Evolutionary conservation across 1,140 invertebrate genomes (phyloP).

Genomic region (Goniozus legneri): DNA sequence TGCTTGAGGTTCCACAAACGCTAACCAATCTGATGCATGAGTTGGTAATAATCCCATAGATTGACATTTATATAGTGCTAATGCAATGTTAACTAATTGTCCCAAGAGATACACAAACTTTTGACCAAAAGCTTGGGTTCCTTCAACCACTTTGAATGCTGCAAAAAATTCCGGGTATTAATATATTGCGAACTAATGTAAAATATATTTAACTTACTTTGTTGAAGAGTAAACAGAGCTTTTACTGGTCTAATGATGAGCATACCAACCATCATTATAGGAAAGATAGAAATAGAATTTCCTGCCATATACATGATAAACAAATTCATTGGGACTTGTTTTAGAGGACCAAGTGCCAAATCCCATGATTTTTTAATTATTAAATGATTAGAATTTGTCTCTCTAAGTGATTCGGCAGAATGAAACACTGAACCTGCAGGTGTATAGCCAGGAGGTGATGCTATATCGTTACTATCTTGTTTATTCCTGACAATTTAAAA

Average conservation of each 20-base stretch:
- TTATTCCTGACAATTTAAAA: constrained; percentile 40
- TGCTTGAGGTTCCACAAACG: constrained; percentile 90
- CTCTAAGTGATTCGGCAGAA: constrained; percentile 72
- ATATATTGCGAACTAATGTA: constrained; percentile 3
- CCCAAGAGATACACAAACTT: constrained; percentile 95
- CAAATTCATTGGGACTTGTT: constrained; percentile 97
- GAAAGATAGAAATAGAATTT: constrained; percentile 98
- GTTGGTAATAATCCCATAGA: constrained; percentile 97
- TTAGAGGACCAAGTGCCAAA: constrained; percentile 89
- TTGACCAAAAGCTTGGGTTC: constrained; percentile 84
- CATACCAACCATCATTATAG: constrained; percentile 99
- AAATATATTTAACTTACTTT: constrained; percentile 56
- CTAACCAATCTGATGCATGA: constrained; percentile 97
- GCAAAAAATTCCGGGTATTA: constrained; percentile 30
- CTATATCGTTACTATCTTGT: constrained; percentile 56
- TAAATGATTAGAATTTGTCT: constrained; percentile 73
- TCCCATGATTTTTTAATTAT: constrained; percentile 98
- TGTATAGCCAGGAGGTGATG: constrained; percentile 81
- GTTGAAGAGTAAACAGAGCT: constrained; percentile 85
- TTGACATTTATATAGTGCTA: constrained; percentile 98
- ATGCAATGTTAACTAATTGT: constrained; percentile 86
- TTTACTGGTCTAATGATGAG: constrained; percentile 93
- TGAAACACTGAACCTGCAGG: constrained; percentile 67
- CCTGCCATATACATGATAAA: constrained; percentile 99
- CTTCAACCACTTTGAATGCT: constrained; percentile 95